phyloP scores from a whole-genome alignment of 1,140 invertebrate species.

The Caerostris extrusa region DNA sequence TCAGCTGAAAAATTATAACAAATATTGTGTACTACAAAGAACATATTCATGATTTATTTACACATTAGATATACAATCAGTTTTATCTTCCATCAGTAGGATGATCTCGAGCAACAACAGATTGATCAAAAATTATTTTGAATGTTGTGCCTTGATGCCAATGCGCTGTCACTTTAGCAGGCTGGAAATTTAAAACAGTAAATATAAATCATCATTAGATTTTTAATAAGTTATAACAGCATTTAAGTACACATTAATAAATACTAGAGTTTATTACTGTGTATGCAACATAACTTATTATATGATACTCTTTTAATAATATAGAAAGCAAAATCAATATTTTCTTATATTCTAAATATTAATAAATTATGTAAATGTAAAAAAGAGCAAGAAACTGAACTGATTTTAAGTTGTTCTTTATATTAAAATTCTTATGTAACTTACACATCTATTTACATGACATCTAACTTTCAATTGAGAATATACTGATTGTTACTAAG shows the following conservation, averaged over 20 bases:
- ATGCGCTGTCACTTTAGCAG: slow-evolving; percentile 97
- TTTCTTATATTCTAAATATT: background rate
- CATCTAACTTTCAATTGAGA: too few species aligned
- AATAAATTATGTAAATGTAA: background rate
- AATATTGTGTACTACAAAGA: background rate
- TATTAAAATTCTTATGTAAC: too few species aligned
- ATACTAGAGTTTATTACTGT: too few species aligned
- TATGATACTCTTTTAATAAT: too few species aligned
- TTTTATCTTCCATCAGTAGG: slow-evolving; percentile 91
- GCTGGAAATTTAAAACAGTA: slow-evolving; percentile 84
- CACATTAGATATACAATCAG: background rate
- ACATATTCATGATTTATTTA: slow-evolving; percentile 29
- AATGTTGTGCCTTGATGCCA: slow-evolving; percentile 99
- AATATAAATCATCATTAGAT: background rate
- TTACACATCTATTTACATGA: too few species aligned
- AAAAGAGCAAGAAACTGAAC: background rate
- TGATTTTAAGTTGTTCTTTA: too few species aligned
- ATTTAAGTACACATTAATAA: too few species aligned
- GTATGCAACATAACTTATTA: too few species aligned
- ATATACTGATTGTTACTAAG: too few species aligned
- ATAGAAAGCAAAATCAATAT: background rate
- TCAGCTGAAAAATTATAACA: too few species aligned
- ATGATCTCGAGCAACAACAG: slow-evolving; percentile 95
- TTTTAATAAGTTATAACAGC: background rate
- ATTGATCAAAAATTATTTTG: slow-evolving; percentile 99